phyloP scores from a whole-genome alignment of 2,888 invertebrate genomes.

The Microctonus aethiopoides region DNA sequence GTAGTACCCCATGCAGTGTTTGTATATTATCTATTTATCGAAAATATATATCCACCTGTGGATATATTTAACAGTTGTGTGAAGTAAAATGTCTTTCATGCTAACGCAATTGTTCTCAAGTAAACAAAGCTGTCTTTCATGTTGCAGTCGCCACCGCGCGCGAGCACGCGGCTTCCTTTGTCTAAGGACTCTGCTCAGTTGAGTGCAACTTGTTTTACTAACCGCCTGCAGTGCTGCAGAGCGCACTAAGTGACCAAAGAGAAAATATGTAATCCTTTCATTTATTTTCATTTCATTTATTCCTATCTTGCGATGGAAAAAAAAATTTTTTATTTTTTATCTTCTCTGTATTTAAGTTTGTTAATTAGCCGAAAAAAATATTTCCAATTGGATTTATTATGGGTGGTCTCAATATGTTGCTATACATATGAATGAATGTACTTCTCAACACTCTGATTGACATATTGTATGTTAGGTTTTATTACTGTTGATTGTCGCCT shows the following conservation, averaged over 20 bases:
- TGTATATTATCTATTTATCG: not conserved
- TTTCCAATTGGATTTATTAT: not conserved
- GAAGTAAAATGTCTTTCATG: constrained; percentile 13
- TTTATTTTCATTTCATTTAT: not conserved
- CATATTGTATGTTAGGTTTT: constrained; percentile 26
- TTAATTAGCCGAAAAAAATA: constrained; percentile 8
- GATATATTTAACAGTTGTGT: not conserved
- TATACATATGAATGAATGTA: not conserved
- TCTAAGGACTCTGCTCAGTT: constrained; percentile 25
- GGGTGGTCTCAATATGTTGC: constrained; percentile 7
- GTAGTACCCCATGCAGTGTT: constrained; percentile 30
- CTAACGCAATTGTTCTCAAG: constrained; percentile 52
- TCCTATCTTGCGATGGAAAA: too few relatives aligned
- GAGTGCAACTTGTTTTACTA: not conserved
- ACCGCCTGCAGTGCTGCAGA: not conserved
- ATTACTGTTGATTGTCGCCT: constrained; percentile 33
- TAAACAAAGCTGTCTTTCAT: constrained; percentile 54
- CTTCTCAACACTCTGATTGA: constrained; percentile 21
- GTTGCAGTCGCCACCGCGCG: constrained; percentile 6
- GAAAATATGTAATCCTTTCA: constrained; percentile 6
- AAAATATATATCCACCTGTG: not conserved
- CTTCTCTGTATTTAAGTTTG: not conserved
- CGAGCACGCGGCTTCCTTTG: constrained; percentile 29
- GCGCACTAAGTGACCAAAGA: not conserved
- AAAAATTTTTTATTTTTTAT: not conserved